phyloP scores from a whole-genome alignment of 2,113 vertebrate genomes.

The Sylvietta virens region DNA sequence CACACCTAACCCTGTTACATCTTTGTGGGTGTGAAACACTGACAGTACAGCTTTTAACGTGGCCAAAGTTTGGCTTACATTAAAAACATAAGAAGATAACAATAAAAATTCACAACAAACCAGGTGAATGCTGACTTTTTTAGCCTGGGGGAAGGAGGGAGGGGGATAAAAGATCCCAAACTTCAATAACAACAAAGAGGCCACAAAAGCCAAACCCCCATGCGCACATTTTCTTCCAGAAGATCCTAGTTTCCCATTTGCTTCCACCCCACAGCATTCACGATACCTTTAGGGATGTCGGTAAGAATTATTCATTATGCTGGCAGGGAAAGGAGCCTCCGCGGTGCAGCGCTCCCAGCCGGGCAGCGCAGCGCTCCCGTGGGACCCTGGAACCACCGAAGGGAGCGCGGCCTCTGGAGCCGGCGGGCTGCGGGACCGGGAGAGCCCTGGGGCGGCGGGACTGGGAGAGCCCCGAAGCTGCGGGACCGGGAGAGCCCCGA shows the following conservation, averaged over 20 bases:
- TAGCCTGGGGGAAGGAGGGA: neutral
- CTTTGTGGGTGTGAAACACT: neutral
- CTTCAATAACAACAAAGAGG: neutral
- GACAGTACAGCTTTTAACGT: neutral
- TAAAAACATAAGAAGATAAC: neutral
- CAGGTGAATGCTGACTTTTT: neutral
- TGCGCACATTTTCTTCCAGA: neutral
- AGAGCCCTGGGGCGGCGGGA: too few relatives aligned
- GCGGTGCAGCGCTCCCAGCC: accelerated
- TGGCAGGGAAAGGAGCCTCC: neutral
- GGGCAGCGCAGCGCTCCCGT: neutral
- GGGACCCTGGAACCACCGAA: accelerated
- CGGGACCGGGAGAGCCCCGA: neutral
- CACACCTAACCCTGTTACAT: accelerated
- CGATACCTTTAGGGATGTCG: neutral
- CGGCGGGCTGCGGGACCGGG: neutral
- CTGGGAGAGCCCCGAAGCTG: too few relatives aligned
- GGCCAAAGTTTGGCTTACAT: neutral
- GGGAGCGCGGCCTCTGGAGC: neutral
- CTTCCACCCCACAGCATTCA: neutral
- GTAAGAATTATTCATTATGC: accelerated
- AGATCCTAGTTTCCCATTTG: neutral
- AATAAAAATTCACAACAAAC: neutral
- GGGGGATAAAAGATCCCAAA: neutral
- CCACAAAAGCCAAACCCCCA: neutral